phyloP scores from a whole-genome alignment of 2,888 invertebrate genomes.

The Sturmia bella region DNA sequence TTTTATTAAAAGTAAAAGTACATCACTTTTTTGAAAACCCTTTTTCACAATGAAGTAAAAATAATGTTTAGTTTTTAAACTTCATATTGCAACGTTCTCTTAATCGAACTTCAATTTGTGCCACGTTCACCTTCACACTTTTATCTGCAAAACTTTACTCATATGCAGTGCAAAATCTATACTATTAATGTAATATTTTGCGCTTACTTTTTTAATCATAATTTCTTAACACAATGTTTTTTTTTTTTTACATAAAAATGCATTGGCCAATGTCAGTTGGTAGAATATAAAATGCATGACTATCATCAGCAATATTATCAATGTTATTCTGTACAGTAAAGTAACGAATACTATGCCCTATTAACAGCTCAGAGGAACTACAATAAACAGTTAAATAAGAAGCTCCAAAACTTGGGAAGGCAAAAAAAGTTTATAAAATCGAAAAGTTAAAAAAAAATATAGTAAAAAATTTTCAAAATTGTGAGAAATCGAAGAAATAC shows the following conservation, averaged over 20 bases:
- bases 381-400: background rate
- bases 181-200: constrained; percentile 43
- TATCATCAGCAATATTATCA: constrained; percentile 51
- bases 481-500: too few relatives aligned
- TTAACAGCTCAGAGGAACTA: background rate
- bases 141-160: constrained; percentile 43
- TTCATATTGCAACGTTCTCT: constrained; percentile 22
- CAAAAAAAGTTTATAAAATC: too few relatives aligned
- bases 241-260: constrained; percentile 6
- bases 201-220: constrained; percentile 33
- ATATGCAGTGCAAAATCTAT: background rate
- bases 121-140: constrained; percentile 66
- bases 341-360: constrained; percentile 9
- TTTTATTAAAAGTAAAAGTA: too few relatives aligned
- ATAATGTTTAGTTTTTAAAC: constrained; percentile 14
- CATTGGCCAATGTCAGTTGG: constrained; percentile 17
- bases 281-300: constrained; percentile 55
- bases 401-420: background rate
- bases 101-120: constrained; percentile 62
- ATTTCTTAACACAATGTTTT: background rate
- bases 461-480: too few relatives aligned
- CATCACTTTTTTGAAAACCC: too few relatives aligned
- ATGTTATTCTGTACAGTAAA: constrained; percentile 41
- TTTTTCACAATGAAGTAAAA: constrained; percentile 4
- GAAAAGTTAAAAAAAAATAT: too few relatives aligned